Percentiles rank a stretch among this genome's conserved stretches.
Evolutionary conservation across 2,888 invertebrate species (phyloP).

Genomic region (Hymenopus coronatus): DNA sequence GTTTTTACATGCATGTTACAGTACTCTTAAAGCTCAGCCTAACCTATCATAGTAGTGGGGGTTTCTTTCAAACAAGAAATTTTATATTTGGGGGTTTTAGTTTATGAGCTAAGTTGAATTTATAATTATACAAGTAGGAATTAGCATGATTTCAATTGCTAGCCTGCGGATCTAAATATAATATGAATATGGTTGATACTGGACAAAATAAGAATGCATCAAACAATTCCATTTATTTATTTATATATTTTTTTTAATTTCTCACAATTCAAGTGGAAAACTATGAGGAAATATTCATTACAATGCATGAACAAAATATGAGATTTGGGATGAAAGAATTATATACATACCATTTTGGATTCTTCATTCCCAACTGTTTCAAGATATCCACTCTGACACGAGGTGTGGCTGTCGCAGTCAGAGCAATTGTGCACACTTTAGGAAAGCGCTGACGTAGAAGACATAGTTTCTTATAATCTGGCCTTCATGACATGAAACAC

Average conservation of each 20-base stretch:
- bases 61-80: no score
- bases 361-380: conserved; percentile 72
- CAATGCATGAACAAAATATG: neutral
- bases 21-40: no score
- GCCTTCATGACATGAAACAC: conserved; percentile 6
- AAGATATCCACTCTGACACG: conserved; percentile 86
- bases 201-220: no score
- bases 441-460: conserved; percentile 68
- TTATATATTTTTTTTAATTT: neutral
- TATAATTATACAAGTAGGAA: no score
- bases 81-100: no score
- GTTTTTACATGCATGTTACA: no score
- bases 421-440: conserved; percentile 74
- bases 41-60: no score
- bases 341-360: conserved; percentile 64
- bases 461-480: conserved; percentile 77
- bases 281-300: neutral
- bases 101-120: no score
- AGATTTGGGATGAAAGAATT: neutral
- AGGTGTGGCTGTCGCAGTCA: conserved; percentile 96
- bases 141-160: no score
- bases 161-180: no score
- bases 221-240: neutral
- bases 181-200: no score
- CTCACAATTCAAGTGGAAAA: neutral